These are phyloP conservation scores for Drosophila lacertosa DNA, from an alignment of 1,140 invertebrate genomes.

Conservation along the genomic window DNA sequence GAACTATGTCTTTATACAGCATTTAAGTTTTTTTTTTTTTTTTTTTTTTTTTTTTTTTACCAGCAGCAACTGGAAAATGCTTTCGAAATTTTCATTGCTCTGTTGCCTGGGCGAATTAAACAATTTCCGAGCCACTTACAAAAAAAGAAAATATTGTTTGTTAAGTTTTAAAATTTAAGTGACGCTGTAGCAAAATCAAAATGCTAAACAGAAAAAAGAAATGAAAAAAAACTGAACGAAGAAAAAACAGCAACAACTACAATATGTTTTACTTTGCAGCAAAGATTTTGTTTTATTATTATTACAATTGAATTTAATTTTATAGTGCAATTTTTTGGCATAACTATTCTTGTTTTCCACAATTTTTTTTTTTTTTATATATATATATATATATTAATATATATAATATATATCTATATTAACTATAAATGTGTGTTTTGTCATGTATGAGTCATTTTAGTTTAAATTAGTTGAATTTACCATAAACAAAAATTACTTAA, in stretches of 20 bases:
- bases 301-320: conserved; percentile 52
- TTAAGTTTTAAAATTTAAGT: conserved; percentile 76
- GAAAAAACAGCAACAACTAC: conserved; percentile 27
- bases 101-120: conserved; percentile 57
- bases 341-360: conserved; percentile 47
- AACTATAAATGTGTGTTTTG: conserved; percentile 9
- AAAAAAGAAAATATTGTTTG: conserved; percentile 67
- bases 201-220: neutral
- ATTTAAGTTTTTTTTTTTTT: conserved; percentile 71
- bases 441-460: conserved; percentile 68
- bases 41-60: conserved; percentile 60
- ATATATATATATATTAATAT: conserved; percentile 1
- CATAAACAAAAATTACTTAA: conserved; percentile 60
- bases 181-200: conserved; percentile 30
- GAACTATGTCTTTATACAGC: conserved; percentile 60
- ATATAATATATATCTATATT: conserved; percentile 24
- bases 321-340: conserved; percentile 74
- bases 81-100: conserved; percentile 13
- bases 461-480: conserved; percentile 75
- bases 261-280: conserved; percentile 56
- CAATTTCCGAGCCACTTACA: conserved; percentile 76
- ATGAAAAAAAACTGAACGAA: neutral
- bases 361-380: conserved; percentile 19
- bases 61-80: conserved; percentile 29
- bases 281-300: conserved; percentile 62